These are phyloP conservation scores for Aplocera efformata DNA, from an alignment of 2,888 invertebrate genomes.

Conservation along the genomic window DNA sequence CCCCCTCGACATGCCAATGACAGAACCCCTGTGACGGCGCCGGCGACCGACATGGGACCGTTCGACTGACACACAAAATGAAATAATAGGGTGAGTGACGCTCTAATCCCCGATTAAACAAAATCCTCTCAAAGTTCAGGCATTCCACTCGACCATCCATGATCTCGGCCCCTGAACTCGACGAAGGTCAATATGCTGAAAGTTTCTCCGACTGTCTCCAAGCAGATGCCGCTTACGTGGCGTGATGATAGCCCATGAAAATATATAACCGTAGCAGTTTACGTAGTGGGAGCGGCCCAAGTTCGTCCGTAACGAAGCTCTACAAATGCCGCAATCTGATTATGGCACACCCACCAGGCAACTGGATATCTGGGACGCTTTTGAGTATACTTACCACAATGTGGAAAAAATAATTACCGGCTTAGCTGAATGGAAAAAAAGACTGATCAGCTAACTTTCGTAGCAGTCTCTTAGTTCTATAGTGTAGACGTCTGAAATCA, in stretches of 20 bases:
- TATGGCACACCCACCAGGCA: constrained; percentile 69
- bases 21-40: constrained; percentile 47
- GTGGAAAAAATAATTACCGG: too few species aligned
- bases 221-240: constrained; percentile 14
- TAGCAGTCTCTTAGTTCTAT: too few species aligned
- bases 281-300: constrained; percentile 64
- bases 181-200: constrained; percentile 11
- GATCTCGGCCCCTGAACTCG: neutral
- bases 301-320: constrained; percentile 62
- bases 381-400: too few species aligned
- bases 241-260: constrained; percentile 26
- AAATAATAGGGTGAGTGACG: constrained; percentile 70
- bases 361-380: constrained; percentile 14
- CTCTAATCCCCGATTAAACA: constrained; percentile 1
- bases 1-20: constrained; percentile 53
- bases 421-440: too few species aligned
- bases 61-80: constrained; percentile 60
- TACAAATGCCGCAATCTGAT: constrained; percentile 77
- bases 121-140: neutral
- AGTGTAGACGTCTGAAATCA: too few species aligned
- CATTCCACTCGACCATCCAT: constrained; percentile 3
- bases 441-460: neutral
- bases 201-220: constrained; percentile 17
- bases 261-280: constrained; percentile 28
- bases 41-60: constrained; percentile 57